Evolutionary conservation across 2,888 invertebrate genomes (phyloP), one percentile per base, ranked within the genome.

Genomic region (Cosmopolites sordidus): DNA sequence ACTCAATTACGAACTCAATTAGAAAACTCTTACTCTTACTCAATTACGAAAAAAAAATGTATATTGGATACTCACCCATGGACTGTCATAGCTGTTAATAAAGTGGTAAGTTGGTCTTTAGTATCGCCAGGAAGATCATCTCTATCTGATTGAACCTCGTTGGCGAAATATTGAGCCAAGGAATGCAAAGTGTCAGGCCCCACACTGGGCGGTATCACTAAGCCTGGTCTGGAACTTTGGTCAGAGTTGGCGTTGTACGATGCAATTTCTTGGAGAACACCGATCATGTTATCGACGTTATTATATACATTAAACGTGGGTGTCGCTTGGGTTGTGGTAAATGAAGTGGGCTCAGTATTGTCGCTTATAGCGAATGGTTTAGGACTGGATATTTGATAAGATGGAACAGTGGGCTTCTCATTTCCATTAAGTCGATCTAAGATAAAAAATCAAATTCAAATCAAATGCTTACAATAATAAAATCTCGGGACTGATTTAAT

Each of bases 181-280:
- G 89, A 86, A 62, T 88, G 87, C 9, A 89, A 74, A 0, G 88
- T 86, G 67, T 87, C 86, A 0, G 89, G 88, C 0, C 88, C 87
- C 0, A 86, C 80, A 0, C 88, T 87, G 12, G 84, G 83, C 1
- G 87, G 86, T 6, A 86, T 81, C 4, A 83, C 76, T n/a, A 86
- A 72, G 2, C 85, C 53, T 43, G 46, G 47, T 37, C 48, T 30
- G 12, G 46, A 29, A 5, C 62, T 75, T 40, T 76, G 79, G 1
- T 75, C 75, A 42, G 73, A 73, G 58, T 76, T 78, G 6, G 76
- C 70, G 56, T 78, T 75, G 2, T 76, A 76, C 2, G 79, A 75
- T 38, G 80, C 80, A 1, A 87, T 71, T 56, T 84, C 76, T 60
- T 77, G 78, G 9, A 89, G 73, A 39, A 87, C 87, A 56, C 82